phyloP scores from a whole-genome alignment of 2,888 invertebrate genomes.

The Sesamia inferens region DNA sequence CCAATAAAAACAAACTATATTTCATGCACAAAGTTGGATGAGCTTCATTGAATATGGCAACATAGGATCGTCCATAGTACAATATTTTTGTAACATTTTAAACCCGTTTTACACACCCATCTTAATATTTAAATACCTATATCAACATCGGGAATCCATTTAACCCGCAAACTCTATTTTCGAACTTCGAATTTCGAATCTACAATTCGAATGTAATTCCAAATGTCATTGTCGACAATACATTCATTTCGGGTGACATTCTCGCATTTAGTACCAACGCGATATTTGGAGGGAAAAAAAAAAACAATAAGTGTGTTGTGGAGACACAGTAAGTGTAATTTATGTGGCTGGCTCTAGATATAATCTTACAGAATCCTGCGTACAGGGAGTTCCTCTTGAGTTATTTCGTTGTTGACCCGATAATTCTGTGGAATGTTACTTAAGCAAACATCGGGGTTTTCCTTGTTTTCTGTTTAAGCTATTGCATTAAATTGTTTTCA shows the following conservation, averaged over 20 bases:
- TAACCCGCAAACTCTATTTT: conserved; percentile 9
- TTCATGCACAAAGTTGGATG: neutral
- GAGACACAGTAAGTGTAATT: conserved; percentile 63
- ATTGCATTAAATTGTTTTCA: conserved; percentile 34
- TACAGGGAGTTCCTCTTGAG: conserved; percentile 59
- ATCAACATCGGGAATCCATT: neutral
- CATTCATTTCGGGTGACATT: conserved; percentile 54
- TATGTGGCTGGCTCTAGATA: conserved; percentile 63
- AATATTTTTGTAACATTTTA: neutral
- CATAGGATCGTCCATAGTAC: neutral
- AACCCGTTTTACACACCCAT: neutral
- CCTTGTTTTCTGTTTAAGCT: conserved; percentile 46
- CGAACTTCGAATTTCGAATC: conserved; percentile 24
- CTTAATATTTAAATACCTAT: conserved; percentile 4
- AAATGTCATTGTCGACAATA: conserved; percentile 35
- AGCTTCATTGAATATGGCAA: too few species aligned
- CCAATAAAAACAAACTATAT: neutral
- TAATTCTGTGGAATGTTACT: conserved; percentile 55
- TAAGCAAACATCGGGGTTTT: conserved; percentile 47
- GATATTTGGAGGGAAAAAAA: conserved; percentile 52
- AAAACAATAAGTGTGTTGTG: conserved; percentile 60
- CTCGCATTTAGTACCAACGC: conserved; percentile 48
- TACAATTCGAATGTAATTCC: conserved; percentile 41
- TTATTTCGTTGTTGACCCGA: conserved; percentile 64
- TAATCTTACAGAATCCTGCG: conserved; percentile 64